Percentiles rank a stretch among this genome's conserved stretches.
These are phyloP conservation scores for Monopis laevigella DNA, from an alignment of 2,888 invertebrate species.

Conservation along the genomic window DNA sequence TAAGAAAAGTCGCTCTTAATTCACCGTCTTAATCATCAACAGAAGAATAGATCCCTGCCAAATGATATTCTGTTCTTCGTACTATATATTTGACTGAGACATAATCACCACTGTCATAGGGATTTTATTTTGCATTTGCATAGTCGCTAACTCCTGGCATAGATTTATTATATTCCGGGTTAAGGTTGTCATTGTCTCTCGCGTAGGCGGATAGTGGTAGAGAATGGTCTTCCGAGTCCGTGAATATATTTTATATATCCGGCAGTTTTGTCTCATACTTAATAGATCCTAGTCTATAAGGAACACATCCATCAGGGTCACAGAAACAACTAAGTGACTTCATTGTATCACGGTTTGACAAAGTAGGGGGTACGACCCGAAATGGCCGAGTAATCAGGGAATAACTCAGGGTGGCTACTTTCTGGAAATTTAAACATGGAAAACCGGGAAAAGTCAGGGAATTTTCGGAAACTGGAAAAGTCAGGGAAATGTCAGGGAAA, in stretches of 20 bases:
- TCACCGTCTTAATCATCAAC: conserved; percentile 15
- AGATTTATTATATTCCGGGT: too few relatives aligned
- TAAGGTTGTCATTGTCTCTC: conserved; percentile 10
- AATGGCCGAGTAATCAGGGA: too few relatives aligned
- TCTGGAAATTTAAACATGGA: too few relatives aligned
- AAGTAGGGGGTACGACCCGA: too few relatives aligned
- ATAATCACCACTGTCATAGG: conserved; percentile 19
- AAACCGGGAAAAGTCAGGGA: too few relatives aligned
- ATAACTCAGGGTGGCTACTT: too few relatives aligned
- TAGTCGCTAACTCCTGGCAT: conserved; percentile 17
- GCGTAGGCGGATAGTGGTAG: conserved; percentile 15
- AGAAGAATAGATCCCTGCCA: conserved; percentile 18
- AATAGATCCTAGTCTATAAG: conserved; percentile 15
- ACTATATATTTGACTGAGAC: conserved; percentile 17
- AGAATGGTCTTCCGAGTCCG: conserved; percentile 13
- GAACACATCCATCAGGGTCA: conserved; percentile 17
- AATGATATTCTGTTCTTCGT: conserved; percentile 19
- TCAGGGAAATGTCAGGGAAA: too few relatives aligned
- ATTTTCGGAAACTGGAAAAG: too few relatives aligned
- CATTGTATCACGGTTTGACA: conserved; percentile 20
- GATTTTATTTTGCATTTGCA: conserved; percentile 14
- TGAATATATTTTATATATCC: conserved; percentile 11
- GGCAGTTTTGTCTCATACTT: conserved; percentile 13
- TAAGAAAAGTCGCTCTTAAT: conserved; percentile 19
- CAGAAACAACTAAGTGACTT: conserved; percentile 24